Percentiles rank a stretch among this genome's conserved stretches.
phyloP scores from a whole-genome alignment of 2,888 invertebrate genomes.

The Ormia ochracea region DNA sequence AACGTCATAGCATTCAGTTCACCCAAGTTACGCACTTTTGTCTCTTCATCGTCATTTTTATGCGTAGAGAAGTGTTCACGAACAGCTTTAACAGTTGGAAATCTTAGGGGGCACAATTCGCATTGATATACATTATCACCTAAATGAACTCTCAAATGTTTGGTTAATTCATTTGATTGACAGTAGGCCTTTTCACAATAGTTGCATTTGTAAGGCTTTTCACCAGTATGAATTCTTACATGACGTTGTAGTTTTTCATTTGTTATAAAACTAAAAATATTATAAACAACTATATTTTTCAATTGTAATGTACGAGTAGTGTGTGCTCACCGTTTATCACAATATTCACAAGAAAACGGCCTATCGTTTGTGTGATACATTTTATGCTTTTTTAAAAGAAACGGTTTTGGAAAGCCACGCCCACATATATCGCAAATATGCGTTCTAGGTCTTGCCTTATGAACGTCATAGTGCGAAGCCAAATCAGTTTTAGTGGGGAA shows the following conservation, averaged over 20 bases:
- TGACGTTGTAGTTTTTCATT: conserved; percentile 80
- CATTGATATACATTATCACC: conserved; percentile 80
- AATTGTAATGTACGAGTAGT: neutral
- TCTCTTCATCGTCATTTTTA: conserved; percentile 63
- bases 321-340: conserved; percentile 65
- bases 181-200: conserved; percentile 64
- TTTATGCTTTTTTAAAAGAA: conserved; percentile 81
- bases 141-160: conserved; percentile 78
- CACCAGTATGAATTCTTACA: conserved; percentile 79
- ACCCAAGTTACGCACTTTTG: conserved; percentile 49
- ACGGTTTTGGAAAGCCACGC: conserved; percentile 79
- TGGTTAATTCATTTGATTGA: conserved; percentile 66
- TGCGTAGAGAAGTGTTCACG: conserved; percentile 63
- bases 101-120: conserved; percentile 66
- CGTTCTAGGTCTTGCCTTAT: conserved; percentile 78
- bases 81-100: conserved; percentile 61
- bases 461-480: conserved; percentile 78
- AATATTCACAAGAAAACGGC: conserved; percentile 67
- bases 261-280: conserved; percentile 77
- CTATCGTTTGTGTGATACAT: conserved; percentile 81
- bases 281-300: neutral
- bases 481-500: conserved; percentile 79
- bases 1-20: conserved; percentile 49
- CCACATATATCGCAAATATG: conserved; percentile 82
- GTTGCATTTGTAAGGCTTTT: conserved; percentile 65